A percentile compares a stretch with the other conserved stretches of the same genome.
phyloP scores from a whole-genome alignment of 2,888 invertebrate species.

The Catonia carolina region DNA sequence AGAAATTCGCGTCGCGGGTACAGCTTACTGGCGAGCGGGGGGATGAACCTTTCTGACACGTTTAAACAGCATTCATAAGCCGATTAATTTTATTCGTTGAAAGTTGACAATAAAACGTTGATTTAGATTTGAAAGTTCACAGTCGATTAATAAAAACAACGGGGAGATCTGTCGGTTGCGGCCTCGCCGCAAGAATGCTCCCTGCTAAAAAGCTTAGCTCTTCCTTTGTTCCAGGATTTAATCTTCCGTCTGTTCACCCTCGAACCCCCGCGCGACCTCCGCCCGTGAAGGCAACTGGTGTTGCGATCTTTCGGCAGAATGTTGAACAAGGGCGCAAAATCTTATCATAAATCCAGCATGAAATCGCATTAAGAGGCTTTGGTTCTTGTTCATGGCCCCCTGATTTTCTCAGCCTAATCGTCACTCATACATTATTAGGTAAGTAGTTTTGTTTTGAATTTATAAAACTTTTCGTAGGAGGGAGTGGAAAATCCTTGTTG shows the following conservation, averaged over 20 bases:
- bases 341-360: slow-evolving; percentile 26
- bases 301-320: slow-evolving; percentile 21
- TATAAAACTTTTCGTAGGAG: slow-evolving; percentile 22
- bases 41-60: slow-evolving; percentile 13
- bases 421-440: slow-evolving; percentile 27
- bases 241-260: slow-evolving; percentile 2
- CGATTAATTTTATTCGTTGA: slow-evolving; percentile 7
- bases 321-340: slow-evolving; percentile 24
- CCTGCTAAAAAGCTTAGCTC: slow-evolving; percentile 25
- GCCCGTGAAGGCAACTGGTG: no score
- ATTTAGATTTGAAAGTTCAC: slow-evolving; percentile 14
- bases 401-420: slow-evolving; percentile 24
- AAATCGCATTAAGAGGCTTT: slow-evolving; percentile 27
- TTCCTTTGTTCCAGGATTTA: slow-evolving; percentile 25
- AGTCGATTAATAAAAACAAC: slow-evolving; percentile 8
- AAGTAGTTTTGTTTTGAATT: slow-evolving; percentile 27
- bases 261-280: no score
- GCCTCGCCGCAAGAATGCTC: slow-evolving; percentile 24
- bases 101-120: slow-evolving; percentile 12
- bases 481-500: slow-evolving; percentile 23
- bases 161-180: slow-evolving; percentile 1
- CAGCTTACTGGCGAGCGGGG: neutral
- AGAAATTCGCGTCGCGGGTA: no score
- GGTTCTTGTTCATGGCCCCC: slow-evolving; percentile 27
- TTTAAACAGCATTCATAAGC: slow-evolving; percentile 10